Percentiles rank a stretch among this genome's conserved stretches.
These are phyloP conservation scores for Periplaneta americana DNA, from an alignment of 1,140 invertebrate genomes.

Conservation along the genomic window DNA sequence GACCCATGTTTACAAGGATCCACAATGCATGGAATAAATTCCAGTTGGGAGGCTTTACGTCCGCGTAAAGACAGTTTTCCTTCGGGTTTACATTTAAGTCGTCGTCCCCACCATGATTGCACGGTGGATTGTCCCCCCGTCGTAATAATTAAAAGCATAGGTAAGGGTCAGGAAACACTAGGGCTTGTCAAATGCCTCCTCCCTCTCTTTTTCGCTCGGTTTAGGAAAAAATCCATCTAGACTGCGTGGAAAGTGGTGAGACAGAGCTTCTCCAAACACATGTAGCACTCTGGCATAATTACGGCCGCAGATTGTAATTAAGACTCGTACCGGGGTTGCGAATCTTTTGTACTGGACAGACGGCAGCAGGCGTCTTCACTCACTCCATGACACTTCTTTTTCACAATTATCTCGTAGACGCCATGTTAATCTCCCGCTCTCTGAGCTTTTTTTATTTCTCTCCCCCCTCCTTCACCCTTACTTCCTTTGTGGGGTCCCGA, in stretches of 20 bases:
- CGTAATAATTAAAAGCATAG: background rate
- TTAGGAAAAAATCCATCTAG: background rate
- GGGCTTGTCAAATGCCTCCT: background rate
- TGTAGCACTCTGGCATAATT: background rate
- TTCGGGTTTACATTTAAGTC: too few relatives aligned
- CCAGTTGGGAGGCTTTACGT: too few relatives aligned
- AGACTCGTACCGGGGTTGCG: background rate
- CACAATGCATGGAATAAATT: too few relatives aligned
- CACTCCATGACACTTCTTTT: background rate
- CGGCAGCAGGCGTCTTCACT: background rate
- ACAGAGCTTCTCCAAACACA: background rate
- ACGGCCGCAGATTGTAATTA: background rate
- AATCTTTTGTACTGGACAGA: background rate
- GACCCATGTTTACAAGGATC: too few relatives aligned
- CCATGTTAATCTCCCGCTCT: background rate
- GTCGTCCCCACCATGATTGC: too few relatives aligned
- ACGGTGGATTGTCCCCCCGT: too few relatives aligned
- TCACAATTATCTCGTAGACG: background rate
- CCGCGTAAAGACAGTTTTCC: too few relatives aligned
- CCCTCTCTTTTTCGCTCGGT: too few relatives aligned
- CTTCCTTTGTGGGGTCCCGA: background rate
- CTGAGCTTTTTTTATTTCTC: background rate
- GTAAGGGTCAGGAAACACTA: background rate
- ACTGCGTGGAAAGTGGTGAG: background rate
- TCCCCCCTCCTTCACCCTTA: background rate